These are phyloP conservation scores for Orthosia gracilis DNA, from an alignment of 2,888 invertebrate genomes.

Conservation along the genomic window DNA sequence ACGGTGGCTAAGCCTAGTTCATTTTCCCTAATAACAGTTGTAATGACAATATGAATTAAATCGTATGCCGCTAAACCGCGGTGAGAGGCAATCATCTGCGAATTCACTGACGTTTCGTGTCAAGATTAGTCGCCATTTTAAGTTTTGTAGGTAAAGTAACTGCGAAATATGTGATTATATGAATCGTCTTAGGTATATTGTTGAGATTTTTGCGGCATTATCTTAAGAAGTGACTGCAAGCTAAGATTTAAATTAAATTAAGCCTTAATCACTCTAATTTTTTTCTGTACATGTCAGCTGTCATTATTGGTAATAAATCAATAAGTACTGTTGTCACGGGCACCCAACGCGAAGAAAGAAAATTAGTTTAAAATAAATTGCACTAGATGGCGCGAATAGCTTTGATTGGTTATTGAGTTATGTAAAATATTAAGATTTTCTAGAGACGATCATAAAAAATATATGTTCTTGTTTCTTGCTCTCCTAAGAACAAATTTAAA, in stretches of 20 bases:
- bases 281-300: not conserved
- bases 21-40: slow-evolving; percentile 68
- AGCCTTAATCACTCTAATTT: not conserved
- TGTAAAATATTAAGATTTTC: too few relatives aligned
- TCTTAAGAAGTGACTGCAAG: not conserved
- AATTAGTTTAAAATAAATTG: too few relatives aligned
- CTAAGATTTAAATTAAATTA: not conserved
- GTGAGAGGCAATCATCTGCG: slow-evolving; percentile 65
- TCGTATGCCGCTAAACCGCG: slow-evolving; percentile 47
- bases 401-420: too few relatives aligned
- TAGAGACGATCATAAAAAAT: too few relatives aligned
- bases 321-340: not conserved
- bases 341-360: too few relatives aligned
- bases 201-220: not conserved
- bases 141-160: slow-evolving; percentile 29
- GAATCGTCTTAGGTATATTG: not conserved
- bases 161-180: not conserved
- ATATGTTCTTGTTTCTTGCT: too few relatives aligned
- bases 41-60: slow-evolving; percentile 73
- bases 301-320: not conserved
- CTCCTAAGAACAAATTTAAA: too few relatives aligned
- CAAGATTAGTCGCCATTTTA: slow-evolving; percentile 48
- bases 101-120: slow-evolving; percentile 67
- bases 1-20: slow-evolving; percentile 69
- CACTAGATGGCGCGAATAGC: too few relatives aligned